Conservation (phyloP, 2,113 vertebrate species). For the Hipposideros armiger region DNA sequence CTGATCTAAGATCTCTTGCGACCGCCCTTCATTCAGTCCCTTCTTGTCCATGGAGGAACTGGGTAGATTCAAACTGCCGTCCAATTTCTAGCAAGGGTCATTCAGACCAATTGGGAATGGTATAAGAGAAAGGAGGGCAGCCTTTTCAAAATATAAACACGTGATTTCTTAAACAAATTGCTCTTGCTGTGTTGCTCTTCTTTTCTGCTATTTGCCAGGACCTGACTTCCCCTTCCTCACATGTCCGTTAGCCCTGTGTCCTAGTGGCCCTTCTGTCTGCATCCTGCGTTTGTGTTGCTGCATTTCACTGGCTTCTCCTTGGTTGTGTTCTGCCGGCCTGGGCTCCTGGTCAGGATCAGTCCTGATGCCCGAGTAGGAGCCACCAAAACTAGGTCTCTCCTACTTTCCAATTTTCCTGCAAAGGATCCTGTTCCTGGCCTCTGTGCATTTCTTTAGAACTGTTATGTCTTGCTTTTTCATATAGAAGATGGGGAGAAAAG, state of each 20-base stretch:
- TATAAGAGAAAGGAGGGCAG: not conserved
- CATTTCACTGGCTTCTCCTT: not conserved
- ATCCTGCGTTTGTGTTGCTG: not conserved
- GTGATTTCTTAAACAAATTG: not conserved
- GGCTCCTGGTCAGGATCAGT: not conserved
- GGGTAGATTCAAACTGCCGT: not conserved
- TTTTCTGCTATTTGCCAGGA: not conserved
- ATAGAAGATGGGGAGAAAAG: not conserved
- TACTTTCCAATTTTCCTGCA: not conserved
- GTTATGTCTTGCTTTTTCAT: not conserved
- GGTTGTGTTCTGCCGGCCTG: fast-evolving
- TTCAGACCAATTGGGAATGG: not conserved
- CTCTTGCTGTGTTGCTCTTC: not conserved
- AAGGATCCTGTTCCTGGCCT: not conserved
- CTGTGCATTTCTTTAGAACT: not conserved
- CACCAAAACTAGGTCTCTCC: not conserved
- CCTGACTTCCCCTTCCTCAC: not conserved
- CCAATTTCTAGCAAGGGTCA: not conserved
- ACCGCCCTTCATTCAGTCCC: not conserved
- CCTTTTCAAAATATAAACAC: not conserved
- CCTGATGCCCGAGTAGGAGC: fast-evolving
- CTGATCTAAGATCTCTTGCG: not conserved
- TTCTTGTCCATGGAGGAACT: not conserved
- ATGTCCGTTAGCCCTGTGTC: not conserved
- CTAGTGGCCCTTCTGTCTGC: no score